Percentiles rank a stretch among this genome's conserved stretches.
Evolutionary conservation across 2,888 invertebrate genomes (phyloP).

Genomic region (Cryptocephalus primarius): DNA sequence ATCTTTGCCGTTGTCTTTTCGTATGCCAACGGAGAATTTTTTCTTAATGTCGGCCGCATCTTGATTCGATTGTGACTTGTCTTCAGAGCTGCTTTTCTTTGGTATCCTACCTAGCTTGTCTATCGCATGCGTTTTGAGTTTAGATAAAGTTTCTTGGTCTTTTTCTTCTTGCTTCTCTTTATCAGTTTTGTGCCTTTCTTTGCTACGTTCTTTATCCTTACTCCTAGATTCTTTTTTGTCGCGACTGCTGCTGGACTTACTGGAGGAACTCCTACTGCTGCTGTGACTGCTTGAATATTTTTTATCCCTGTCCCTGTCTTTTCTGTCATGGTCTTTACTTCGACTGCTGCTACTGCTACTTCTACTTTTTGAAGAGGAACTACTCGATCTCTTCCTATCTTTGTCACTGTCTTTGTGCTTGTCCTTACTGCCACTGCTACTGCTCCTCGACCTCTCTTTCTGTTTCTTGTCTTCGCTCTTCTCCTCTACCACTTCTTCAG

Average conservation of each 20-base stretch:
- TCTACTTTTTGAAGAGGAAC: constrained; percentile 17
- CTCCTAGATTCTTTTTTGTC: constrained; percentile 30
- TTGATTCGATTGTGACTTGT: constrained; percentile 27
- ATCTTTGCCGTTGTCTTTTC: constrained; percentile 54
- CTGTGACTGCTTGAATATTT: constrained; percentile 6
- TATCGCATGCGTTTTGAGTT: constrained; percentile 54
- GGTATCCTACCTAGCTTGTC: constrained; percentile 71
- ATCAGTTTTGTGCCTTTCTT: constrained; percentile 35
- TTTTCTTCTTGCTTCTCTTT: constrained; percentile 52
- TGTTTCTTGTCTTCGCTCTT: constrained; percentile 8
- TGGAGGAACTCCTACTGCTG: constrained; percentile 20
- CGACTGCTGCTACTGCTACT: constrained; percentile 20
- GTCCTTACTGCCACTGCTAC: constrained; percentile 20
- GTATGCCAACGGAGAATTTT: constrained; percentile 71
- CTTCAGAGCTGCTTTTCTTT: constrained; percentile 44
- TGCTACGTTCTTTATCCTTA: constrained; percentile 26
- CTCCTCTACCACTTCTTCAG: constrained; percentile 8
- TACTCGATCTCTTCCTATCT: constrained; percentile 11
- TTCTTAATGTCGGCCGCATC: constrained; percentile 40
- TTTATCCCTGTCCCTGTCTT: constrained; percentile 10
- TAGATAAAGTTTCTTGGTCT: constrained; percentile 56
- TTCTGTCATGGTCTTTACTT: constrained; percentile 23
- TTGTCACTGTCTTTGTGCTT: constrained; percentile 23
- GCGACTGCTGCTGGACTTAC: constrained; percentile 25
- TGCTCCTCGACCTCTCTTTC: constrained; percentile 9